phyloP scores from a whole-genome alignment of 2,113 vertebrate genomes.

The Crotalus helleri region DNA sequence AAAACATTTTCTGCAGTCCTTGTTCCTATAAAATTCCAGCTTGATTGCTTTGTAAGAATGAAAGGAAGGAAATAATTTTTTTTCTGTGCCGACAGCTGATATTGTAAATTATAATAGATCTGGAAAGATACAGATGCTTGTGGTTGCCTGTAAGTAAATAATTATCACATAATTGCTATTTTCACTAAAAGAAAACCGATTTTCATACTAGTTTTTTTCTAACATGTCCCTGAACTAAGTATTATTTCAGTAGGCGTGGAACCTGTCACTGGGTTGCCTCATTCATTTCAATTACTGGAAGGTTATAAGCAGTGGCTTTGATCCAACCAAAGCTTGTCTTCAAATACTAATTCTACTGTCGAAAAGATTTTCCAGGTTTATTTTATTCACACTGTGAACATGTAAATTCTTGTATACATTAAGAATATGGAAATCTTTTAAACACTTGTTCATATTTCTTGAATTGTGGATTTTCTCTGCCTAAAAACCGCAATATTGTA shows the following conservation, averaged over 20 bases:
- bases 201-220: neutral
- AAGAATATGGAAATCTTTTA: neutral
- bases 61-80: neutral
- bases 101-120: neutral
- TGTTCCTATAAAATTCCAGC: neutral
- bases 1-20: neutral
- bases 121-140: neutral
- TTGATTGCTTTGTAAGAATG: neutral
- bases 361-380: neutral
- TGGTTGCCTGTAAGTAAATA: neutral
- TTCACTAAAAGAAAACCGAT: neutral
- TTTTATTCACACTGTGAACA: neutral
- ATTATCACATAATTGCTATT: neutral
- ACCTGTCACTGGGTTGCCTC: constrained; percentile 14
- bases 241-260: constrained; percentile 13
- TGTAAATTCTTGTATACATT: neutral
- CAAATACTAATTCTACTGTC: neutral
- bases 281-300: neutral
- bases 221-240: neutral
- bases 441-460: neutral
- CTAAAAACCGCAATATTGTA: neutral
- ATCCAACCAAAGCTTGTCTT: neutral
- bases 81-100: neutral
- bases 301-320: neutral
- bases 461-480: neutral